A percentile compares a stretch with the other conserved stretches of the same genome.
Evolutionary conservation across 2,113 vertebrate genomes (phyloP).

Genomic region (Hippocampus guttulatus): DNA sequence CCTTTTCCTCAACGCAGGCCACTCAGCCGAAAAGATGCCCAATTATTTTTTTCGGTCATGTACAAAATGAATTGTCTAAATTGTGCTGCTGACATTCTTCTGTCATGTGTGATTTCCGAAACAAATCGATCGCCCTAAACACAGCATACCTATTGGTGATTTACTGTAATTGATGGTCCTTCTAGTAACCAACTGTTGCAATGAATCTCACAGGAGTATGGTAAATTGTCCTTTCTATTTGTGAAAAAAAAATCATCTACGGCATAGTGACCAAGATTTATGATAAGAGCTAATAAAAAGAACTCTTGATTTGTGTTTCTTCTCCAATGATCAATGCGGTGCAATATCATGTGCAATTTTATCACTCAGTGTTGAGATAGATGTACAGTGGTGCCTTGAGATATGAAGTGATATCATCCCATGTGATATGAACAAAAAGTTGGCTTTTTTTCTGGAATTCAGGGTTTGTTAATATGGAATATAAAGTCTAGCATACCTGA

Average conservation of each 20-base stretch:
- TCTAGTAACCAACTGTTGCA: background rate
- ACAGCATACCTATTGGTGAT: background rate
- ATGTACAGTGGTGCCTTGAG: too few relatives aligned
- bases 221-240: background rate
- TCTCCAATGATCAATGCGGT: background rate
- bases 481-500: too few relatives aligned
- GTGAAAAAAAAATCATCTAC: constrained; percentile 10
- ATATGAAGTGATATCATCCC: too few relatives aligned
- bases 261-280: constrained; percentile 6
- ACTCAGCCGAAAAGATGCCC: constrained; percentile 25
- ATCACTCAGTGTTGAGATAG: background rate
- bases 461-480: too few relatives aligned
- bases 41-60: background rate
- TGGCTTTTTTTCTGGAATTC: too few relatives aligned
- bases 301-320: constrained; percentile 32
- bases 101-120: constrained; percentile 2
- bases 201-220: background rate
- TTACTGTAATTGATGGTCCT: background rate
- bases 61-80: background rate
- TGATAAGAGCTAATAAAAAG: constrained; percentile 51
- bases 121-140: background rate
- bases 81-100: constrained; percentile 9
- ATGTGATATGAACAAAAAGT: background rate
- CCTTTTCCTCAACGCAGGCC: background rate
- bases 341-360: background rate